Evolutionary conservation across 1,140 invertebrate species (phyloP).

Genomic region (Alviniconcha marisindica): DNA sequence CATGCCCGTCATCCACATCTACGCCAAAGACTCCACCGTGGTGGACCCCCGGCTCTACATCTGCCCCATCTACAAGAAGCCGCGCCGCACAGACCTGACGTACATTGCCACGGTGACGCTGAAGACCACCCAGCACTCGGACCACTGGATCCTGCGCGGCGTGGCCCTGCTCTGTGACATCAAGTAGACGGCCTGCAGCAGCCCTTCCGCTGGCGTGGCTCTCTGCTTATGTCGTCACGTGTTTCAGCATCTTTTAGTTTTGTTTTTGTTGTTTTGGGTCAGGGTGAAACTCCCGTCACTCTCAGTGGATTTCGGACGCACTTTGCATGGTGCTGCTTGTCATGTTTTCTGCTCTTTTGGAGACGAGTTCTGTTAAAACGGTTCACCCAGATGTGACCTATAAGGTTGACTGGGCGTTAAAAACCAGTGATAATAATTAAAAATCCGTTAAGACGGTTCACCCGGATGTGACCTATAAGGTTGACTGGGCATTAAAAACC

Average conservation of each 20-base stretch:
- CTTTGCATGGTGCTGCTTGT: neutral
- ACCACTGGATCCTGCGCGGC: slow-evolving; percentile 93
- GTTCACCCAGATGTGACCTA: no score
- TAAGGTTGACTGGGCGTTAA: no score
- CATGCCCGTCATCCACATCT: slow-evolving; percentile 73
- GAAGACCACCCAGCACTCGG: slow-evolving; percentile 88
- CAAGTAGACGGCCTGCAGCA: slow-evolving; percentile 82
- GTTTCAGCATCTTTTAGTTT: no score
- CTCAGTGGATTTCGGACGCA: no score
- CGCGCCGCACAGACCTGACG: slow-evolving; percentile 92
- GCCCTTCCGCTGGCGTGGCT: neutral
- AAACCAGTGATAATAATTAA: no score
- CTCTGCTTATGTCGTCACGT: neutral
- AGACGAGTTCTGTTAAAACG: neutral
- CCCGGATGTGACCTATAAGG: no score
- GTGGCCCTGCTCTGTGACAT: slow-evolving; percentile 96
- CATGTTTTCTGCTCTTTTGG: neutral
- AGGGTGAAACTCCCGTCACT: no score
- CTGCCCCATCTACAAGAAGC: slow-evolving; percentile 97
- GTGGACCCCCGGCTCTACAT: slow-evolving; percentile 92
- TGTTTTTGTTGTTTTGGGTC: no score
- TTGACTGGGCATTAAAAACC: no score
- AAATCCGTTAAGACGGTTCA: no score
- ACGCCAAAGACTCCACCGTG: slow-evolving; percentile 79
- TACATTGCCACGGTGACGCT: slow-evolving; percentile 94